Conservation (phyloP, 2,113 vertebrate species). For the Verasper variegatus region DNA sequence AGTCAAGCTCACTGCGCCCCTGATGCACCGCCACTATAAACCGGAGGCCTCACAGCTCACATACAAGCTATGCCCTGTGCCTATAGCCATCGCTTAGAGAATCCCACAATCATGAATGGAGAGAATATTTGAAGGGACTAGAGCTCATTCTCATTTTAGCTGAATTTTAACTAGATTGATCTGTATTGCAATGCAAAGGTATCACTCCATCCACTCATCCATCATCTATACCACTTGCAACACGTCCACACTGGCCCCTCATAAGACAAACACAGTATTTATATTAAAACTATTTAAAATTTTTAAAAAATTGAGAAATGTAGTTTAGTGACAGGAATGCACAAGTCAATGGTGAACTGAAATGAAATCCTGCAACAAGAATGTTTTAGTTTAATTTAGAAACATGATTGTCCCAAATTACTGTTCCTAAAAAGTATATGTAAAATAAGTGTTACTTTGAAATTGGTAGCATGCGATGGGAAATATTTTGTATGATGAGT, state of each 20-base stretch:
- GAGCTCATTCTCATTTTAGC: neutral
- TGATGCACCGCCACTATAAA: conserved; percentile 45
- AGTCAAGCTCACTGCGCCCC: conserved; percentile 43
- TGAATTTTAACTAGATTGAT: neutral
- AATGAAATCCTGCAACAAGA: no score
- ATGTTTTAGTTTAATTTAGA: no score
- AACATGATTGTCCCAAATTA: neutral
- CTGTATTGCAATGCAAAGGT: neutral
- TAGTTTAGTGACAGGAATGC: no score
- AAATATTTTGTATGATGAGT: neutral
- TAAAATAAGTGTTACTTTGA: neutral
- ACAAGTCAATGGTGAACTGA: no score
- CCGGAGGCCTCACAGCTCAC: conserved; percentile 2
- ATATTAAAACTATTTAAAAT: no score
- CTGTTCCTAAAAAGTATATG: neutral
- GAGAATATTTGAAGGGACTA: neutral
- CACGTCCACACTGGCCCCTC: neutral
- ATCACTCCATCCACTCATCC: no score
- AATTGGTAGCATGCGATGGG: neutral
- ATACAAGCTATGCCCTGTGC: neutral
- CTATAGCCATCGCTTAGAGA: no score
- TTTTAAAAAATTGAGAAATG: no score
- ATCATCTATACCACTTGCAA: no score
- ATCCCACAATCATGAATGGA: neutral
- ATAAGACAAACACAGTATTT: no score